Base-by-base conservation (phyloP, 2,888 invertebrate species). In the Asteroscopus sphinx region DNA sequence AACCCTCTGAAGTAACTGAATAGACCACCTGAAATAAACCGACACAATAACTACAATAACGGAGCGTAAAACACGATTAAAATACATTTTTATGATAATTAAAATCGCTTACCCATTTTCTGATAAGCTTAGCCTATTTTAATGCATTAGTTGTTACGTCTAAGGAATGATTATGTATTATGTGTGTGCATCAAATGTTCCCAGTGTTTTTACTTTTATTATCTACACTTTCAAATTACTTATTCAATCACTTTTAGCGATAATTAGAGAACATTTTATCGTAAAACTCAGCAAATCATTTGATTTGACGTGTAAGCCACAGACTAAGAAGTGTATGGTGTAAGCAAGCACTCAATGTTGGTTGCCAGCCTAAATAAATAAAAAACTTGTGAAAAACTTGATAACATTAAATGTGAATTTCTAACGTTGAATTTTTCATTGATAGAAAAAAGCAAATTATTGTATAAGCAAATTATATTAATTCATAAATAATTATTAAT, bases 1-100 rank as follows among this genome's bases (percentile, higher is more conserved):
- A 99, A 95, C 80, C 98, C 97, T 83, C 98, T 97, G 95, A 99
- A 99, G 94, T 99, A 99, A 95, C 99, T 99, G 90, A 99, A 96
- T 87, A 99, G 95, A 88, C 98, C 98, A 95, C 99, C 99, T 98
- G 92, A 39, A 95, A 95, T 15, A 68, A 44, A 61, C 48, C 39
- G 59, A 59, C 37, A 55, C 48, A 56, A 32, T 28, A 52, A 30
- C 55, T 61, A 57, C 45, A 45, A 41, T 47, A 68, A 65, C 33
- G 54, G 49, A 37, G 44, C 33, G 47, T 67, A 59, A 54, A 66
- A 41, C 37, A 56, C 45, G 35, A 64, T 55, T 74, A 72, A 75
- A 64, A 74, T 67, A 55, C 21, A 68, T 74, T 78, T 79, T 80
- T 80, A 68, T 68, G 76, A 63, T 67, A 57, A 75, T 57, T 63